Base-by-base conservation (phyloP, 2,888 invertebrate species). In the Lasioglossum oenotherae region DNA sequence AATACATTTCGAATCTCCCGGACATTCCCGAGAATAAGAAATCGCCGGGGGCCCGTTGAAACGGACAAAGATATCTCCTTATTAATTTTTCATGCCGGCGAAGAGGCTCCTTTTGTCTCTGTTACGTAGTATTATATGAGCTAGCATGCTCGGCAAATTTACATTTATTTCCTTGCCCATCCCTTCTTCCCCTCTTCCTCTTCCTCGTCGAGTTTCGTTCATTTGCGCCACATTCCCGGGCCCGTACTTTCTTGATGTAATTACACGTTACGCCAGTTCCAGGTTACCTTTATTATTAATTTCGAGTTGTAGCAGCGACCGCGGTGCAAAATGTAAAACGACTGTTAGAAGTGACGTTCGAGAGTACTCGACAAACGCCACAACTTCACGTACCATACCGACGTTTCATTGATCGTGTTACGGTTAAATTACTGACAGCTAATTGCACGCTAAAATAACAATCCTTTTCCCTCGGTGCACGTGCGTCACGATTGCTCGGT, bases 21-120 rank as follows among this genome's bases (percentile, higher is more conserved):
- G 72, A 83, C 80, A 73, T 90, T 84, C 81, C 53, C 83, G 35
- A 12, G 80, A 82, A 81, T 85, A 84, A 87, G 87, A 77, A 83
- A 85, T 87, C 89, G 81, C 86, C 53, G 44, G 27, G 76, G 88
- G 75, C 69, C 77, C 72, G 85, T 74, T 78, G 71, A 74, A 75
- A 41, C 53, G 74, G 85, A 89, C 87, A 90, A 87, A 85, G 89
- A 85, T 85, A 85, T 85, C 74, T 35, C 41, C 57, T 49, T 81
- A 84, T 87, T 82, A 90, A 89, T 90, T 86, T 85, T 90, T 81
- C 80, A 85, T 78, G 78, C 41, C 41, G 71, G 49, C 71, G 81
- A 49, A 87, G 81, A 74, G 64, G 38, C 71, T 49, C 35, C 78
- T 73, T 85, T 83, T 81, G 64, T 88, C 75, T 69, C 74, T 41